phyloP scores from a whole-genome alignment of 2,888 invertebrate species.

The Oligia latruncula region DNA sequence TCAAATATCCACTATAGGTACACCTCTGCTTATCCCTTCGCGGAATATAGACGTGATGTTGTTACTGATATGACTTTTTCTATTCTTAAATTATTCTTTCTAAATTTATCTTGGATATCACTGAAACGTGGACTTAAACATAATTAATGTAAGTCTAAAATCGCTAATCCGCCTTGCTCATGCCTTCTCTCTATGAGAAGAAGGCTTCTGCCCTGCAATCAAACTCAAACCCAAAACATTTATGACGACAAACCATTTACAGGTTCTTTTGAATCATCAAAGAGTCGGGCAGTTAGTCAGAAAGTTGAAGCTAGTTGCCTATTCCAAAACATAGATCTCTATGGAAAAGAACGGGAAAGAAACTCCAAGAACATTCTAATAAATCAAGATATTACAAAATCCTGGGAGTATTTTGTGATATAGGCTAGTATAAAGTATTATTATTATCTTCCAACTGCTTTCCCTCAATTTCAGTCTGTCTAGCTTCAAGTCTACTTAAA shows the following conservation, averaged over 20 bases:
- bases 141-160: background rate
- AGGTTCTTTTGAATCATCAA: background rate
- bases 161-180: too few species aligned
- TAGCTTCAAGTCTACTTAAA: background rate
- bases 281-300: background rate
- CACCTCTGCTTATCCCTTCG: background rate
- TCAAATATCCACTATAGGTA: background rate
- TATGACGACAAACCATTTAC: background rate
- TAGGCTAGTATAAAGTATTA: background rate
- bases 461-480: slow-evolving; percentile 10
- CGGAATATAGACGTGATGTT: background rate
- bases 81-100: background rate
- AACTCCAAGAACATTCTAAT: background rate
- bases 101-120: background rate
- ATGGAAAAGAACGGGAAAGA: background rate
- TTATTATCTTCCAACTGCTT: background rate
- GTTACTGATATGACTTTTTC: background rate
- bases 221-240: background rate
- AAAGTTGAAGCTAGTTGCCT: background rate
- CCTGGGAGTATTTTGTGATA: background rate
- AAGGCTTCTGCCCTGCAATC: background rate
- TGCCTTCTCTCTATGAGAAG: too few species aligned
- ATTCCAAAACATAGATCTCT: background rate
- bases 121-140: background rate
- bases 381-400: background rate